Evolutionary conservation across 2,888 invertebrate genomes (phyloP), one percentile per base, ranked within the genome.

Genomic region (Parascotia fuliginaria): DNA sequence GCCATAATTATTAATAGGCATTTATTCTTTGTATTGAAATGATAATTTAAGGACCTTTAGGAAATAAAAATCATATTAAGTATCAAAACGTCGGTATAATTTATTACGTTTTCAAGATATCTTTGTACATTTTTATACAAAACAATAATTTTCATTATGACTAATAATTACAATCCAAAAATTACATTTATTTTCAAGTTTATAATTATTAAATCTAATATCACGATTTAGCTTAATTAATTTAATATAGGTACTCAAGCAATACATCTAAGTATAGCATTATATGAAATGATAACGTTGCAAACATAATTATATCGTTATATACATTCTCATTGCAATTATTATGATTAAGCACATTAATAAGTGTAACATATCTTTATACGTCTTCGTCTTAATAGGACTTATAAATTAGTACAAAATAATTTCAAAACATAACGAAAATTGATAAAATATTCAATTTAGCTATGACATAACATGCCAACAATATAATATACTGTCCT

Each of bases 41-140:
- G 47, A 36, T 46, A 45, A 49, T 51, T 24, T 22, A 22, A 55
- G 54, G 55, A 36, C 34, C 51, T 32, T 48, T 50, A 3, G 42
- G 53, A 75, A 85, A 87, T 81, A 80, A 84, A 90, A 84, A 79
- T 69, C 73, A 75, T 59, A 69, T 57, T 85, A 87, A 88, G 92
- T 92, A 92, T 92, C 87, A 91, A 92, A 92, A 92, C 92, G 85
- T 92, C 91, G 81, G 90, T 92, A 92, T 92, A 92, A 89, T 90
- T 89, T 89, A 91, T 90, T 89, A 92, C 85, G 81, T 79, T 84
- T 86, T 80, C 85, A 87, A 89, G 89, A 91, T 87, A 85, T 87
- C 83, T 90, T 90, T 91, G 89, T 90, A 90, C 89, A 89, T 72
- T 84, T 77, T 91, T 90, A 89, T 92, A 92, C 90, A 92, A 91